Base-by-base conservation (phyloP, 1,140 invertebrate species). In the Heliconius congener region DNA sequence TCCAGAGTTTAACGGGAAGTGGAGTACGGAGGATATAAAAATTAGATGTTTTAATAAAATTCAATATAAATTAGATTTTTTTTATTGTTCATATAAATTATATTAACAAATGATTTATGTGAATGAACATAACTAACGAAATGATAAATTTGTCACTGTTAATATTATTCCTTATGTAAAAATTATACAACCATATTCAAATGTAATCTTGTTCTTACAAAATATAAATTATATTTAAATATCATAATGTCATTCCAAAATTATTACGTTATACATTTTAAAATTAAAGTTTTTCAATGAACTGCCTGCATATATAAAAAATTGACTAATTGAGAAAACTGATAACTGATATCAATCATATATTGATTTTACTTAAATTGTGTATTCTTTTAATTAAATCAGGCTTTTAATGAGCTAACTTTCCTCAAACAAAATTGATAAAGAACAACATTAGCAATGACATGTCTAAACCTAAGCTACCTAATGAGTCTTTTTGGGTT, bases 401-500 rank as follows among this genome's bases (percentile, higher is more conserved):
- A 23, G 55, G 9, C 60, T 18, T 66, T 27, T 66, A 6, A n/a
- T 66, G 16, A 46, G 16, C 42, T 23, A 66, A 16, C 11, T 13
- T 27, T 27, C 18, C 13, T 66, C 3, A 13, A 66, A 13, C 9
- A 66, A n/a, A 30, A 66, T 13, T 66, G 1, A 78, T 50, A 42
- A 52, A 13, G 71, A 77, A 82, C 70, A 90, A 88, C 85, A 90
- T 89, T 88, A 90, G 83, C 86, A 86, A 85, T 85, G 71, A 83
- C 70, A 71, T 66, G 78, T 83, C 60, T 77, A 83, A 89, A 82
- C 78, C 79, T 84, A 82, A 74, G 70, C 74, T 76, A 87, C 79
- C 81, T 95, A 95, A 87, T 95, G 94, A 79, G 82, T 93, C 89
- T 97, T 97, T 93, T 97, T 97, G 75, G 95, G 94, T 91, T 97